phyloP scores from a whole-genome alignment of 2,888 invertebrate genomes.

The Aphodius sticticus region DNA sequence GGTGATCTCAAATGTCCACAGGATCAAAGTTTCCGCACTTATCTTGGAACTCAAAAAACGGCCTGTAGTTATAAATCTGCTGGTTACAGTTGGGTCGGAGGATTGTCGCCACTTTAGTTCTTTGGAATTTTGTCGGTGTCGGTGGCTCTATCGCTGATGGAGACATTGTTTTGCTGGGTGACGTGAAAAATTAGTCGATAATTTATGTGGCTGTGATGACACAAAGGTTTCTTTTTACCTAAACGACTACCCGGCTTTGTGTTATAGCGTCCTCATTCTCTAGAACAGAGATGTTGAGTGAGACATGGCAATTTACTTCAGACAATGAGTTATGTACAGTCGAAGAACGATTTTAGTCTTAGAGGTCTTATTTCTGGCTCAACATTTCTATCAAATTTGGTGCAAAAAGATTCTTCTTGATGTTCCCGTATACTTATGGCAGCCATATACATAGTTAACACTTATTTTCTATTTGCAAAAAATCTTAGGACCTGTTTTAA shows the following conservation, averaged over 20 bases:
- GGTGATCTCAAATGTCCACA: constrained; percentile 12
- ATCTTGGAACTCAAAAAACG: neutral
- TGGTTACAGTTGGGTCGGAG: neutral
- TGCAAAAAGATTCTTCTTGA: too few species aligned
- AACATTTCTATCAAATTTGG: too few species aligned
- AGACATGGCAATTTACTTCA: neutral
- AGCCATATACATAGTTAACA: too few species aligned
- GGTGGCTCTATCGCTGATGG: constrained; percentile 16
- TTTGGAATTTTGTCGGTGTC: neutral
- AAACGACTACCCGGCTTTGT: neutral
- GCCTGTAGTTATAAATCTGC: neutral
- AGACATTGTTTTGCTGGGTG: constrained; percentile 21
- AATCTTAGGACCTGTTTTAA: too few species aligned
- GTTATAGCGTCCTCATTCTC: neutral
- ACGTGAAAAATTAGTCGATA: constrained; percentile 24
- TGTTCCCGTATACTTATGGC: neutral
- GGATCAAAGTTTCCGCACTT: constrained; percentile 25
- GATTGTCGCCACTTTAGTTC: constrained; percentile 20
- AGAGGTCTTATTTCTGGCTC: neutral
- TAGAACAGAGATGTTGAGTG: neutral
- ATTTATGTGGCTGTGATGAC: neutral
- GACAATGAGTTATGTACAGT: neutral
- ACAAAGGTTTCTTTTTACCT: neutral
- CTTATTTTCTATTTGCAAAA: too few species aligned
- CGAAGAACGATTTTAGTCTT: neutral